Conservation (phyloP, 2,888 invertebrate species). For the Rhaphigaster nebulosa region DNA sequence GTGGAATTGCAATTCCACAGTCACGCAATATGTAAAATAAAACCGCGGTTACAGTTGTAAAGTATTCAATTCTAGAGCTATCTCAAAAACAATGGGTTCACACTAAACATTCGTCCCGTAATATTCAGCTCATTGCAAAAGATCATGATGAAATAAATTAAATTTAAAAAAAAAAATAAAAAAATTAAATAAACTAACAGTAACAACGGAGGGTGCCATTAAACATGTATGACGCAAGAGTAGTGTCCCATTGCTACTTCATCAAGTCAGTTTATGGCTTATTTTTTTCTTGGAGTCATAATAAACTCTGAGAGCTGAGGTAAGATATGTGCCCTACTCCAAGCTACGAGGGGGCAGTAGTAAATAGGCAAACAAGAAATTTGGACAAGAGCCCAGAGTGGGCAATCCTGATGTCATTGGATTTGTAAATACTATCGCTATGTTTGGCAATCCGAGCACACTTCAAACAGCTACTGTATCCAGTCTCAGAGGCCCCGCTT, state of each 20-base stretch:
- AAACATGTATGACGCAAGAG: not conserved
- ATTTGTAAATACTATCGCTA: slow-evolving; percentile 36
- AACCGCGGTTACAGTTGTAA: too few species aligned
- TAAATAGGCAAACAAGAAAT: slow-evolving; percentile 44
- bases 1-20: too few species aligned
- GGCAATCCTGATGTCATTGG: slow-evolving; percentile 43
- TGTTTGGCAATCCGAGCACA: not conserved
- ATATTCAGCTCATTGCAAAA: too few species aligned
- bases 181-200: too few species aligned
- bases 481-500: not conserved
- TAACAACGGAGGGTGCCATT: too few species aligned
- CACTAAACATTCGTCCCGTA: too few species aligned
- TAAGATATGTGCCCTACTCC: slow-evolving; percentile 8
- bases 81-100: too few species aligned
- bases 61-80: too few species aligned
- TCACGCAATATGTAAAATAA: too few species aligned
- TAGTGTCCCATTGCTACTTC: not conserved
- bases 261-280: not conserved
- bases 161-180: too few species aligned
- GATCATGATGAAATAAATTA: too few species aligned
- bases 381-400: slow-evolving; percentile 37
- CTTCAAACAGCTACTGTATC: not conserved
- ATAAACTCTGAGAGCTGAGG: not conserved
- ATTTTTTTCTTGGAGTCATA: not conserved
- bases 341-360: slow-evolving; percentile 1